phyloP scores from a whole-genome alignment of 2,888 invertebrate species.

The Drosophila neonasuta region DNA sequence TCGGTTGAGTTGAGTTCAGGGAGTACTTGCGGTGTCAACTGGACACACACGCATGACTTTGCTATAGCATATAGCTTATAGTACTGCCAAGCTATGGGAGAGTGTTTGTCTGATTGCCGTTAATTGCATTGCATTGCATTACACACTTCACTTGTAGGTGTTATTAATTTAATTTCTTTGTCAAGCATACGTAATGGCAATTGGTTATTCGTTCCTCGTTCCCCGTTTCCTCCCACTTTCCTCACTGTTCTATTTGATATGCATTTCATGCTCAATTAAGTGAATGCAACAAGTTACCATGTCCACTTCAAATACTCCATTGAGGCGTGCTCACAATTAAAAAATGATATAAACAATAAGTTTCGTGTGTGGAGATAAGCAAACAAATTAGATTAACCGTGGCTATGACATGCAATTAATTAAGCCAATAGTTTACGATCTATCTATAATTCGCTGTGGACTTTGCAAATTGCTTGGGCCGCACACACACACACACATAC shows the following conservation, averaged over 20 bases:
- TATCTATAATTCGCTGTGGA: neutral
- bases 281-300: constrained; percentile 39
- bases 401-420: constrained; percentile 3
- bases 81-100: neutral
- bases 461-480: constrained; percentile 7
- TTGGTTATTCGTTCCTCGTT: constrained; percentile 2
- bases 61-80: neutral
- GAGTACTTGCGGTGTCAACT: constrained; percentile 1
- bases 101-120: constrained; percentile 48
- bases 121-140: constrained; percentile 67
- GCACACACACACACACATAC: neutral
- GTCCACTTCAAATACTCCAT: constrained; percentile 3
- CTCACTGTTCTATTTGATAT: constrained; percentile 27
- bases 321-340: constrained; percentile 23
- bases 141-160: constrained; percentile 50
- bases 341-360: constrained; percentile 3
- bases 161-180: constrained; percentile 62
- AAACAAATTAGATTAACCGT: constrained; percentile 1
- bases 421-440: neutral
- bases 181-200: constrained; percentile 31
- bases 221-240: neutral
- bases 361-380: constrained; percentile 5
- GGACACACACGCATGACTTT: constrained; percentile 13
- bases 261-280: constrained; percentile 54
- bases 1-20: neutral